Evolutionary conservation across 2,113 vertebrate species (phyloP).

Genomic region (Chaetodon auriga): DNA sequence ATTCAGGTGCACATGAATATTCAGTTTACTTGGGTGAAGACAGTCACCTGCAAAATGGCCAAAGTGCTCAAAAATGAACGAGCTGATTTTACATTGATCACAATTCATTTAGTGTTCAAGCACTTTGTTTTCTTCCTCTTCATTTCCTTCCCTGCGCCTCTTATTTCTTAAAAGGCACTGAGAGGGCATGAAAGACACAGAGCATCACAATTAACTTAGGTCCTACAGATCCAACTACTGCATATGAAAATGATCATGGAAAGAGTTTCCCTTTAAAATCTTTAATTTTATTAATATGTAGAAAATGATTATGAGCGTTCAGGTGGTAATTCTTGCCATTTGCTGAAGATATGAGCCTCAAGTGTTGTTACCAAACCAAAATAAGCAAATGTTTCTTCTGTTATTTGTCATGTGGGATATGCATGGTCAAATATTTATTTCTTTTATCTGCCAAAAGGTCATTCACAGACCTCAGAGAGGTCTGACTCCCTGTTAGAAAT

Average conservation of each 20-base stretch:
- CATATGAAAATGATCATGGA: background rate
- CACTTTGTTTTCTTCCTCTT: background rate
- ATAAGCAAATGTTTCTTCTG: background rate
- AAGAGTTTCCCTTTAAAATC: background rate
- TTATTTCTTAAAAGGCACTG: constrained; percentile 10
- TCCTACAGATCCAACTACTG: background rate
- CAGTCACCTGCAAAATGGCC: constrained; percentile 11
- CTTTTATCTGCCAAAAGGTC: background rate
- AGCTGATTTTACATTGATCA: background rate
- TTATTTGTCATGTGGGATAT: background rate
- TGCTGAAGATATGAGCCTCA: background rate
- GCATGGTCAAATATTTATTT: background rate
- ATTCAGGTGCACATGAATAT: constrained; percentile 42
- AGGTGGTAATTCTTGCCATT: background rate
- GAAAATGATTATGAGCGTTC: background rate
- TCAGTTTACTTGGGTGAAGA: constrained; percentile 33
- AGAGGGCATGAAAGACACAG: background rate
- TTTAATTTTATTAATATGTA: background rate
- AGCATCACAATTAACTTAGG: background rate
- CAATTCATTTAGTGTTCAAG: background rate
- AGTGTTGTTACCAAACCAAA: too few relatives aligned
- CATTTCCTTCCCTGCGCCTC: background rate
- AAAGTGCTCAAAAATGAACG: background rate
- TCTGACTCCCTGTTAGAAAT: background rate
- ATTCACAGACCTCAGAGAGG: background rate